Evolutionary conservation across 2,797 vertebrate genomes (phyloP).

Genomic region (Rachycentron canadum): DNA sequence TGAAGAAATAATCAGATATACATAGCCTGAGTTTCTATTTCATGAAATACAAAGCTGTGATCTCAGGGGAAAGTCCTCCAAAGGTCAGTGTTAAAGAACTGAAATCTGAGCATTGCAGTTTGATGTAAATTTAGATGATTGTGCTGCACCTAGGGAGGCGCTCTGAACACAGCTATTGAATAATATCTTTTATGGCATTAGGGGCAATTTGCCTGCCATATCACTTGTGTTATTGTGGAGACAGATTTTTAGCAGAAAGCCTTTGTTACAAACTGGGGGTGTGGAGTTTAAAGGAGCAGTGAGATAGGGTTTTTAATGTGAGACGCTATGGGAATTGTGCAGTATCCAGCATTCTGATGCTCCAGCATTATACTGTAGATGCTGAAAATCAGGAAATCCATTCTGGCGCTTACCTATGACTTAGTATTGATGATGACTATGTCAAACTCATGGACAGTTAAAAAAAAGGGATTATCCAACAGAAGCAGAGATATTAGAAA

Average conservation of each 20-base stretch:
- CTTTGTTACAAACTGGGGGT: not conserved
- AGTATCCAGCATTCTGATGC: not conserved
- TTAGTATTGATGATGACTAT: not conserved
- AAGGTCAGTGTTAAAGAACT: conserved; percentile 9
- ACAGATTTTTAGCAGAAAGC: not conserved
- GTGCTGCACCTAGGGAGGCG: not conserved
- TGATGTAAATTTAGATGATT: not conserved
- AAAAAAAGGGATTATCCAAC: not conserved
- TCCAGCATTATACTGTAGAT: too few relatives aligned
- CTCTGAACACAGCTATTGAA: not conserved
- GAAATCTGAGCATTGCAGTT: conserved; percentile 14
- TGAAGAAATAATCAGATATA: not conserved
- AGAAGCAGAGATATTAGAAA: not conserved
- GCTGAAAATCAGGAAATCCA: not conserved
- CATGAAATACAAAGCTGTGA: conserved; percentile 20
- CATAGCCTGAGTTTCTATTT: not conserved
- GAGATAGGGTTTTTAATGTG: not conserved
- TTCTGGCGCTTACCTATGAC: not conserved
- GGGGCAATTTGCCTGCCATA: not conserved
- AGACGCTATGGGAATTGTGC: not conserved
- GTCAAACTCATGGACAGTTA: not conserved
- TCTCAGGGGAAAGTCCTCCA: conserved; percentile 11
- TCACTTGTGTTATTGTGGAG: not conserved
- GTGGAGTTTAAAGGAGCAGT: not conserved
- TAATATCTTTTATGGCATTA: conserved; percentile 1